These are phyloP conservation scores for Heteropelma amictum DNA, from an alignment of 2,888 invertebrate genomes.

Conservation along the genomic window DNA sequence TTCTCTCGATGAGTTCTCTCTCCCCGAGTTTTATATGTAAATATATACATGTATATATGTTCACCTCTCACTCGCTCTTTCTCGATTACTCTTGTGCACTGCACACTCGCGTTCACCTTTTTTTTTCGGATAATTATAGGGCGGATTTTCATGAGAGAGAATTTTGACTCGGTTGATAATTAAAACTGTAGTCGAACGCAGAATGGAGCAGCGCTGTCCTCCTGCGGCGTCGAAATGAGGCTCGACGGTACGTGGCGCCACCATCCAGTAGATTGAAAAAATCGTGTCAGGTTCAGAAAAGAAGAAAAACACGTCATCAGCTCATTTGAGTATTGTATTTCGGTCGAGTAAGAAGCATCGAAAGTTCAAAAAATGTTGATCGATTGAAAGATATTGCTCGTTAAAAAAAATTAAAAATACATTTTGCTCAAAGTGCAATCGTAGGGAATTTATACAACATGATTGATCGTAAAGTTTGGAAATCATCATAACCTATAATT, in stretches of 20 bases:
- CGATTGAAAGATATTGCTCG: slow-evolving; percentile 12
- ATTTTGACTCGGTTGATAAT: slow-evolving; percentile 1
- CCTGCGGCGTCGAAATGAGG: neutral
- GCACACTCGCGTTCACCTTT: neutral
- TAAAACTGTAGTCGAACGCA: neutral
- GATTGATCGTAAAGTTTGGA: slow-evolving; percentile 57
- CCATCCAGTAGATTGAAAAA: neutral
- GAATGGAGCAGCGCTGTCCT: slow-evolving; percentile 3
- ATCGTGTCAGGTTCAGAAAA: slow-evolving; percentile 30
- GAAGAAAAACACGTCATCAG: slow-evolving; percentile 69
- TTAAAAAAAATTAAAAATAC: neutral
- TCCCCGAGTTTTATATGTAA: slow-evolving; percentile 3
- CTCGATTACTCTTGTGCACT: neutral
- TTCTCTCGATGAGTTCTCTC: slow-evolving; percentile 43
- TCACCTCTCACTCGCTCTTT: neutral
- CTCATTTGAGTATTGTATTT: slow-evolving; percentile 44
- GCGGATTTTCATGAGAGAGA: slow-evolving; percentile 1
- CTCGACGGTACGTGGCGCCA: slow-evolving; percentile 12
- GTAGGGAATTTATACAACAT: slow-evolving; percentile 45
- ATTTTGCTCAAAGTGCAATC: neutral
- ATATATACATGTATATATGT: slow-evolving; percentile 1
- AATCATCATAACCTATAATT: slow-evolving; percentile 61
- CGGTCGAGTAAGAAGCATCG: slow-evolving; percentile 28
- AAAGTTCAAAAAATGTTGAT: slow-evolving; percentile 44
- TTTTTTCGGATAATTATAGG: neutral